phyloP scores from a whole-genome alignment of 2,113 vertebrate species.

The Crotalus viridis region DNA sequence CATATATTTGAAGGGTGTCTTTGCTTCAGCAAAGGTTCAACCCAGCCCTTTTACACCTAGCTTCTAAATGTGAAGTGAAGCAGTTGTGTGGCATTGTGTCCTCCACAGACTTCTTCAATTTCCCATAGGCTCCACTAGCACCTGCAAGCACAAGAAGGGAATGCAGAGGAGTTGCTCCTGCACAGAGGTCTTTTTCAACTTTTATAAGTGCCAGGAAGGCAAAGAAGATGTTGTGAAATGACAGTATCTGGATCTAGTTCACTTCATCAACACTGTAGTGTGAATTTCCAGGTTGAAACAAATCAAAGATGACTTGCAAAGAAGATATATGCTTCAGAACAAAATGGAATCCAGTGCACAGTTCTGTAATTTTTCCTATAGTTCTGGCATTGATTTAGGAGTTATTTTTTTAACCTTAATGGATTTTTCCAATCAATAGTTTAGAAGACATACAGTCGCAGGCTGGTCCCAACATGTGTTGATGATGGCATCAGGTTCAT shows the following conservation, averaged over 20 bases:
- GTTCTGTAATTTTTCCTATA: not conserved
- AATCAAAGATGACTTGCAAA: not conserved
- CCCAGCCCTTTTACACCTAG: not conserved
- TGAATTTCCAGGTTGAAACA: not conserved
- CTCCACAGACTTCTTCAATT: not conserved
- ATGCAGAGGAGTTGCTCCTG: not conserved
- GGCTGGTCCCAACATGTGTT: not conserved
- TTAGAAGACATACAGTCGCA: not conserved
- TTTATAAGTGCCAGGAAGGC: not conserved
- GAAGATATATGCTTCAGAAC: not conserved
- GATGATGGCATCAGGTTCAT: not conserved
- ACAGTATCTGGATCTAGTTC: not conserved
- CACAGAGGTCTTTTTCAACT: not conserved
- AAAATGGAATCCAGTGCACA: not conserved
- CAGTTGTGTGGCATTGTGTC: not conserved
- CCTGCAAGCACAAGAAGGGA: not conserved
- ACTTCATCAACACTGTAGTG: not conserved
- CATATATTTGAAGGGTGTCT: not conserved
- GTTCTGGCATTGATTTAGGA: not conserved
- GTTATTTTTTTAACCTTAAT: not conserved
- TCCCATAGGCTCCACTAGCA: not conserved
- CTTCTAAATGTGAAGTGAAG: not conserved
- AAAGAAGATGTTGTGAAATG: not conserved
- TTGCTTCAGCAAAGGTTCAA: not conserved
- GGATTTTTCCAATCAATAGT: not conserved